These are phyloP conservation scores for Cuculus canorus DNA, from an alignment of 2,797 vertebrate genomes.

Conservation along the genomic window DNA sequence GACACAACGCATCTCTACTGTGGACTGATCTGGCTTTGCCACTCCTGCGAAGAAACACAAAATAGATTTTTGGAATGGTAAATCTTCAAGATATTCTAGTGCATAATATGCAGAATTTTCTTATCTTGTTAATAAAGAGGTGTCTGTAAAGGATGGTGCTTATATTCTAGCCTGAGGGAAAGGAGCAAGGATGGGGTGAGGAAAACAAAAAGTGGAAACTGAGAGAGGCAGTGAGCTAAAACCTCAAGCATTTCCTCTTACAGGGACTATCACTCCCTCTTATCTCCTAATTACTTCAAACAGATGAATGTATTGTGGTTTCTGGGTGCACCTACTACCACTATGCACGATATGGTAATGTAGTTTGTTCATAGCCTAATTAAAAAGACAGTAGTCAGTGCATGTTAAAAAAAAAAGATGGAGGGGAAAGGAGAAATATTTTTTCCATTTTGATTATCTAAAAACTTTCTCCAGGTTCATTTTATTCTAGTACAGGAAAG, in stretches of 20 bases:
- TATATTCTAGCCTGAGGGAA: background rate
- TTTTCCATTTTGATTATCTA: background rate
- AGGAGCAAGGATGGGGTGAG: background rate
- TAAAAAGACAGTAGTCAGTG: too few species aligned
- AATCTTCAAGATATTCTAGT: background rate
- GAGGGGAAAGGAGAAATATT: background rate
- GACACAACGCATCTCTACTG: background rate
- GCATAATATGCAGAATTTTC: background rate
- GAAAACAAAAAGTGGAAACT: background rate
- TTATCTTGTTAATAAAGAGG: background rate
- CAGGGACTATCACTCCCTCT: background rate
- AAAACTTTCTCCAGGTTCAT: background rate
- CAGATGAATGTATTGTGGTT: background rate
- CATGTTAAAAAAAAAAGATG: background rate
- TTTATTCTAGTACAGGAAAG: background rate
- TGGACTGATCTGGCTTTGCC: background rate
- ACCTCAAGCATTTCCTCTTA: background rate
- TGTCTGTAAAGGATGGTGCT: background rate
- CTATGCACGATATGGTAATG: too few species aligned
- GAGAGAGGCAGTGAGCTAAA: background rate
- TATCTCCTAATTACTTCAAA: background rate
- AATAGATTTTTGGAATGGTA: background rate
- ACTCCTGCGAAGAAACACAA: background rate
- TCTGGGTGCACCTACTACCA: background rate
- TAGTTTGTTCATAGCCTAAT: too few species aligned